Evolutionary conservation across 2,113 vertebrate genomes (phyloP).

Genomic region (Ammospiza nelsoni): DNA sequence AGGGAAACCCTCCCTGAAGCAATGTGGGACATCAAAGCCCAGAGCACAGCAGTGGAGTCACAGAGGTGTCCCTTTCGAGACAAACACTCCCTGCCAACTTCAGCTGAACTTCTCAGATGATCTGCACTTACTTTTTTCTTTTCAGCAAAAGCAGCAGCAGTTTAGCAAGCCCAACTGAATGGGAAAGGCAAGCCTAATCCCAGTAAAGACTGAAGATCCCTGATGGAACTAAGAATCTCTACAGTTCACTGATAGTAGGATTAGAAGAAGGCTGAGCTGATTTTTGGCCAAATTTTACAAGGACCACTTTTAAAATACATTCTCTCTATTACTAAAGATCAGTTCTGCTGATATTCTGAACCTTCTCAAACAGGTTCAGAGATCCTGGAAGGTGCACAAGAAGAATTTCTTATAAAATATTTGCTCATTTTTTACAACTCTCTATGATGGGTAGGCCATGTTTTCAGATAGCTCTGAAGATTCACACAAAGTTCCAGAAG

Average conservation of each 20-base stretch:
- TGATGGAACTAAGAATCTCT: neutral
- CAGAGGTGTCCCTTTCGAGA: rapidly evolving
- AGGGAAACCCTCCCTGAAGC: neutral
- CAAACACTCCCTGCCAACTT: neutral
- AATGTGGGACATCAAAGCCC: rapidly evolving
- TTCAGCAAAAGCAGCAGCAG: neutral
- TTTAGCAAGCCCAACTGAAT: neutral
- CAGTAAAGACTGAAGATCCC: neutral
- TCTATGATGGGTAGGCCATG: neutral
- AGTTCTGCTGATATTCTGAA: neutral
- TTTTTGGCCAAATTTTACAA: neutral
- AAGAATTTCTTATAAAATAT: neutral
- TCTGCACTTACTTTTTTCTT: neutral
- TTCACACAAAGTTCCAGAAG: neutral
- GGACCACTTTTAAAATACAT: rapidly evolving
- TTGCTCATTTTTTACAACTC: neutral
- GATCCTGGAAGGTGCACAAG: neutral
- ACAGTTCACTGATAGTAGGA: neutral
- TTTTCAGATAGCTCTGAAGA: neutral
- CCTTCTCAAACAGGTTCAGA: neutral
- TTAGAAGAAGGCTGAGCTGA: neutral
- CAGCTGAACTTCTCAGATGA: neutral
- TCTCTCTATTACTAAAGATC: neutral
- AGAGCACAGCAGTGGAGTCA: rapidly evolving
- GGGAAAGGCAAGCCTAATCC: neutral